These are phyloP conservation scores for Poeciliopsis gracilis DNA, from an alignment of 2,797 vertebrate genomes.

Conservation along the genomic window DNA sequence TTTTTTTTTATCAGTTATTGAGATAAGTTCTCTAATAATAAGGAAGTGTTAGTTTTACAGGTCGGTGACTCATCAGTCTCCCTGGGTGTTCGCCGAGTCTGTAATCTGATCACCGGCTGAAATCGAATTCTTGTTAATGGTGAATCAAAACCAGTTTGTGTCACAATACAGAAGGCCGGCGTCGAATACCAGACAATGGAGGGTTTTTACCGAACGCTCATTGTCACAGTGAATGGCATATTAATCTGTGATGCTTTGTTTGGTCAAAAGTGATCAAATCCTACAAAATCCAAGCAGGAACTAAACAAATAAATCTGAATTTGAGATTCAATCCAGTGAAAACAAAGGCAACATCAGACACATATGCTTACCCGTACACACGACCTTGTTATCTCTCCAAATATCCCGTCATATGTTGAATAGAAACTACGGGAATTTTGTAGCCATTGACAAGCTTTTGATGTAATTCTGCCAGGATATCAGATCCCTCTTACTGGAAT, in stretches of 20 bases:
- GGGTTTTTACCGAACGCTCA: background rate
- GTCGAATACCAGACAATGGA: background rate
- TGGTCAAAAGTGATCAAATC: background rate
- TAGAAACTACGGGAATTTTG: background rate
- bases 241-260: background rate
- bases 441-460: background rate
- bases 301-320: background rate
- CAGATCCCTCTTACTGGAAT: no score
- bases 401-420: background rate
- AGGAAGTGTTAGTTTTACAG: constrained; percentile 37
- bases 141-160: constrained; percentile 20
- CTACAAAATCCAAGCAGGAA: background rate
- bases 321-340: background rate
- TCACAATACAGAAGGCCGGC: constrained; percentile 30
- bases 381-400: no score
- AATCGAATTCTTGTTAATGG: constrained; percentile 29
- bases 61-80: constrained; percentile 44
- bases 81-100: constrained; percentile 1
- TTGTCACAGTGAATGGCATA: background rate
- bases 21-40: constrained; percentile 3
- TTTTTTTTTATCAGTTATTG: constrained; percentile 7
- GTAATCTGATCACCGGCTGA: constrained; percentile 43
- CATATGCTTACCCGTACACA: background rate
- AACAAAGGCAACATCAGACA: background rate
- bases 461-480: background rate